Percentiles rank a stretch among this genome's conserved stretches.
Evolutionary conservation across 2,113 vertebrate genomes (phyloP).

Genomic region (Cyanoderma ruficeps): DNA sequence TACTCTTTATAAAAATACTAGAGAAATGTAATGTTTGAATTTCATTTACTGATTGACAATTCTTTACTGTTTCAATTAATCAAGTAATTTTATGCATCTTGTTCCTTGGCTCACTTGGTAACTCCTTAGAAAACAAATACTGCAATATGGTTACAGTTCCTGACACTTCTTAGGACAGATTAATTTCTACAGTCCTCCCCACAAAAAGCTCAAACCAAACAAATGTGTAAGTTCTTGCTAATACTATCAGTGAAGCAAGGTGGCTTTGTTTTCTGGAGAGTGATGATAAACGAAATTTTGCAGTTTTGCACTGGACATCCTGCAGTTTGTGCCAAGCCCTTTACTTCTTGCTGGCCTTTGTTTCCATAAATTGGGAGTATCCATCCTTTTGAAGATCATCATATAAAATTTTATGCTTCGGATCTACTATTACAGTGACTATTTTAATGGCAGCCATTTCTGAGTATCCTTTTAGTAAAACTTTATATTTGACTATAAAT

Average conservation of each 20-base stretch:
- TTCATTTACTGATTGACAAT: neutral
- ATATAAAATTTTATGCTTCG: neutral
- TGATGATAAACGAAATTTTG: neutral
- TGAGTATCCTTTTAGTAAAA: neutral
- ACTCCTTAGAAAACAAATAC: neutral
- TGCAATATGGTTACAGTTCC: neutral
- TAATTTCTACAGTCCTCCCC: neutral
- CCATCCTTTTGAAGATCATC: neutral
- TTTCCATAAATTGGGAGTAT: neutral
- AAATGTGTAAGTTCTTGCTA: neutral
- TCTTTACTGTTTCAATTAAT: neutral
- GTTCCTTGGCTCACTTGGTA: neutral
- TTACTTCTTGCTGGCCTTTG: neutral
- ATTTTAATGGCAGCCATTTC: neutral
- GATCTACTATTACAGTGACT: neutral
- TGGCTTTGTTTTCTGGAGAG: neutral
- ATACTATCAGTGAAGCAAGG: neutral
- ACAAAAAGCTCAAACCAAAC: neutral
- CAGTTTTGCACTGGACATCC: neutral
- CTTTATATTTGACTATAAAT: neutral
- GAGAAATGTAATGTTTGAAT: neutral
- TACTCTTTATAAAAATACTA: neutral
- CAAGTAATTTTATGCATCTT: neutral
- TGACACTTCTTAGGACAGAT: neutral
- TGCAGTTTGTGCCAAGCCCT: neutral